phyloP scores from a whole-genome alignment of 2,113 vertebrate genomes.

The Bettongia penicillata region DNA sequence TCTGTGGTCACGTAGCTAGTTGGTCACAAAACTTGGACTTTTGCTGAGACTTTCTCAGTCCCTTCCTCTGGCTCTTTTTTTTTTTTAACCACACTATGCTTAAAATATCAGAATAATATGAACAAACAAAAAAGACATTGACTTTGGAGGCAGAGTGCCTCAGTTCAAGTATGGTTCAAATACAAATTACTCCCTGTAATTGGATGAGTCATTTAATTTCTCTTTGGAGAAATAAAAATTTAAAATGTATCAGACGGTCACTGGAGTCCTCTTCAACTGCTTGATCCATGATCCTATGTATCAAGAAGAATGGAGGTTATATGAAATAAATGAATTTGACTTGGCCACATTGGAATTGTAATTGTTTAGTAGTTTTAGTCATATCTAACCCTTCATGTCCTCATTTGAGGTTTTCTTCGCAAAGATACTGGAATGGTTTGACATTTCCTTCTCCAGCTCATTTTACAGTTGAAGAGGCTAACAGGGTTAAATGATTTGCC shows the following conservation, averaged over 20 bases:
- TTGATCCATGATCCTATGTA: not conserved
- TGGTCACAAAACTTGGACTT: not conserved
- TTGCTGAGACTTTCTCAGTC: not conserved
- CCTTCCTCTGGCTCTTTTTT: not conserved
- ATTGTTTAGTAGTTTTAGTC: too few species aligned
- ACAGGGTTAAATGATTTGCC: too few species aligned
- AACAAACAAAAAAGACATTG: not conserved
- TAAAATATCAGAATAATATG: not conserved
- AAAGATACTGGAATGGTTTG: too few species aligned
- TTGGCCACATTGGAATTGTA: not conserved
- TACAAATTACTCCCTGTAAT: not conserved
- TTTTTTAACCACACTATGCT: not conserved
- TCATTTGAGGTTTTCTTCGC: too few species aligned
- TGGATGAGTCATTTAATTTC: not conserved
- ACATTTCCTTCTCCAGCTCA: too few species aligned
- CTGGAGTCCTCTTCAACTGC: too few species aligned
- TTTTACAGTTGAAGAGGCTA: too few species aligned
- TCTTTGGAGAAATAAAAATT: too few species aligned
- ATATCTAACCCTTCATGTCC: too few species aligned
- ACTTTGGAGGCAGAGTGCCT: not conserved
- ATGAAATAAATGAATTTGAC: not conserved
- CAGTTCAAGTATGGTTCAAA: not conserved
- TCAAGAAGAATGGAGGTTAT: not conserved
- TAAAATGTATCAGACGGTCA: not conserved
- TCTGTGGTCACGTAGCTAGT: not conserved